Percentiles rank a stretch among this genome's conserved stretches.
Evolutionary conservation across 2,797 vertebrate genomes (phyloP).

Genomic region (Ara ararauna): DNA sequence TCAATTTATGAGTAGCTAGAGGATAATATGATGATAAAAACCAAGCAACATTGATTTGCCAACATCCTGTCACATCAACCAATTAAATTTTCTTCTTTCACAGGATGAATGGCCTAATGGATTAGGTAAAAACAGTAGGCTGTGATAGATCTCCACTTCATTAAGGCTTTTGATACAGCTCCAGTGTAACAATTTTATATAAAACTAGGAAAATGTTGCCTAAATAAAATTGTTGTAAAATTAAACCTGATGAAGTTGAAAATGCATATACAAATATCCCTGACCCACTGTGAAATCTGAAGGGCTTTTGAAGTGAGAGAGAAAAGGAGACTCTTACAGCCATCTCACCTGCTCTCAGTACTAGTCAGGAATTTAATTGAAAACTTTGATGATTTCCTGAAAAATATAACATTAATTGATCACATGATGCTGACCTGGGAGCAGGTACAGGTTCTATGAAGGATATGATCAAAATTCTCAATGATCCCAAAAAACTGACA

Average conservation of each 20-base stretch:
- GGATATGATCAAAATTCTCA: background rate
- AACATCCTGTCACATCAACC: background rate
- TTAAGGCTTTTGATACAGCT: background rate
- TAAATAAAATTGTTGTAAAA: background rate
- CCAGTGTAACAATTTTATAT: background rate
- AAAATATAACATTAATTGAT: background rate
- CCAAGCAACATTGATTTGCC: background rate
- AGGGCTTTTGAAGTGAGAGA: background rate
- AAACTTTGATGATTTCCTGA: background rate
- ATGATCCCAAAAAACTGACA: background rate
- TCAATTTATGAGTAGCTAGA: background rate
- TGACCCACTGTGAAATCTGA: background rate
- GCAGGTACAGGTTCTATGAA: background rate
- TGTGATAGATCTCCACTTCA: background rate
- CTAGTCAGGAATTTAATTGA: background rate
- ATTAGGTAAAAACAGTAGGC: background rate
- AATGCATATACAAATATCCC: background rate
- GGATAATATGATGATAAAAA: background rate
- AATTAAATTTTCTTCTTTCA: conserved; percentile 13
- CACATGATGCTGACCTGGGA: background rate
- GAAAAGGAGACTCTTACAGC: background rate
- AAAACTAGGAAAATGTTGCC: background rate
- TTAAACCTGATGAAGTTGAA: background rate
- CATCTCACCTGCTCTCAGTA: background rate
- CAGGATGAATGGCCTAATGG: background rate